Base-by-base conservation (phyloP, 2,113 vertebrate species). In the Diadophis punctatus region DNA sequence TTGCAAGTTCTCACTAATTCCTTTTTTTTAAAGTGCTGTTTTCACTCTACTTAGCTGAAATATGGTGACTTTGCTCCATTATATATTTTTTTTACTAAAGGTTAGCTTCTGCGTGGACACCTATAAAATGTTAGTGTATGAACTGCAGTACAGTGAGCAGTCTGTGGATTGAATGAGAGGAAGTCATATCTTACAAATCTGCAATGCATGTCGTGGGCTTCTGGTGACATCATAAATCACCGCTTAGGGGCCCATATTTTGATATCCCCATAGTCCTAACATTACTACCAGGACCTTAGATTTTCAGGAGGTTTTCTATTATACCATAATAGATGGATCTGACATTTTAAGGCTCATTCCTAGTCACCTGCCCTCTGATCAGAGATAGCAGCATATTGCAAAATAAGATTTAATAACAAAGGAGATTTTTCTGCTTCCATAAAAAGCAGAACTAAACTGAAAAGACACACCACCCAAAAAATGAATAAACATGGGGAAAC, bases 251-350 rank as follows among this genome's bases (percentile, higher is more conserved):
- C 60, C 90, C 43, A 34, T 58, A 68, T 91, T 93, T 12, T 94
- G 51, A 90, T 92, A 51, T 80, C 58, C 87, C 90, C 68, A 90
- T 27, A 74, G 43, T 85, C 56, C 56, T 87, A 60, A 46, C 55
- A 89, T 90, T 89, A 93, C 84, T 34, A 58, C 86, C 92, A 90
- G 8, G 84, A 53, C 11, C 46, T 80, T 58, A 43, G 88, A 43
- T 88, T 90, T 93, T 90, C 90, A 56, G 93, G 46, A 94, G 92
- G 58, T 53, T 87, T 27, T 52, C 55, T 87, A 48, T 56, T 89
- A 56, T 5, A 48, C 8, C 46, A 60, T 93, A 94, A 93, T 88
- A 90, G n/a, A 16, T 80, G 48, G 63, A 91, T 58, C 39, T 93
- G 94, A 89, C 39, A 90, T 93, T 94, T 94, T 58, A 43, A 93